Base-by-base conservation (phyloP, 2,113 vertebrate genomes). In the Argyrosomus japonicus region DNA sequence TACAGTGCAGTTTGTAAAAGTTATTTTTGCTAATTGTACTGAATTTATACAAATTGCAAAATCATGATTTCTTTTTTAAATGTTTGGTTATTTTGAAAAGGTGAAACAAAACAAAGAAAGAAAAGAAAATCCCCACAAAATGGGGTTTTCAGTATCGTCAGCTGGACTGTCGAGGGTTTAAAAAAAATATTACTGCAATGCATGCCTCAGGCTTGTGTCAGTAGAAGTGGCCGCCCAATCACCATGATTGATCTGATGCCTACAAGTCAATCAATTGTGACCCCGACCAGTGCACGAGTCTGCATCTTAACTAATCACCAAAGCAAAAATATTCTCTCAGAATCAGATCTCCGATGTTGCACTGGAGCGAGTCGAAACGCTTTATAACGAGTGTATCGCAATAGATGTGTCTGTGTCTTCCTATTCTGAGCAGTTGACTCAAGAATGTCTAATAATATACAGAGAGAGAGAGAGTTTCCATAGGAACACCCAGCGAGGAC, bases 401-500 rank as follows among this genome's bases (percentile, higher is more conserved):
- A 79, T 58, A 83, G 71, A 88, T 85, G 75, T 75, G 91, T 90
- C 80, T 85, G 79, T 81, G 78, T 91, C 86, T 85, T 84, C 89
- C 89, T 92, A 87, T 89, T 92, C 86, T 87, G 84, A 89, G 89
- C 89, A 32, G 82, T 86, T 86, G 88, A 93, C 89, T 90, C 68
- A 65, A 88, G 83, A 86, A 88, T 85, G 85, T 90, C 92, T 93
- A 93, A 94, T 93, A 91, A 94, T 94, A 93, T 83, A 93, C 87
- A 78, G 85, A 86, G 84, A 84, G 83, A 80, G 73, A 81, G 77
- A 87, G 85, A 93, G 93, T 94, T 94, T 94, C 91, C 93, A 94
- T 94, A 94, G 93, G 93, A 94, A 94, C 92, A 93, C 91, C 93
- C 92, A 80, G 89, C 6, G 81, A 92, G 88, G 85, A 93, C 91